These are phyloP conservation scores for Vespertilio murinus DNA, from an alignment of 2,797 vertebrate species.

Conservation along the genomic window DNA sequence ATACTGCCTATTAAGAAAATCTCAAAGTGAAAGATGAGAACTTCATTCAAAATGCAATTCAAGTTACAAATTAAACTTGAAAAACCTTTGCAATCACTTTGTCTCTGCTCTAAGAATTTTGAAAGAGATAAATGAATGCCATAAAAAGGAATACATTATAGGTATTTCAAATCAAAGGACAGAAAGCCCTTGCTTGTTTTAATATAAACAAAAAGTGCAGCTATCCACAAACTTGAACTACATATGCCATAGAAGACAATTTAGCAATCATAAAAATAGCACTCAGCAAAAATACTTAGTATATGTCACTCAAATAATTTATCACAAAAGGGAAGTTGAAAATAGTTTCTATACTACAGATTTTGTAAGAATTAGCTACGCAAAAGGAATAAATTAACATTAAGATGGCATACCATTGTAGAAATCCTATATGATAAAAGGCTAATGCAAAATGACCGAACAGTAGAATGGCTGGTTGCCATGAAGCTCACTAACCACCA, in stretches of 20 bases:
- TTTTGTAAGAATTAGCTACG: neutral
- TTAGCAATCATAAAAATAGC: conserved; percentile 7
- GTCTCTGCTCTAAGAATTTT: neutral
- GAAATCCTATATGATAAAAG: neutral
- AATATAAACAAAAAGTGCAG: neutral
- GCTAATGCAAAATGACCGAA: too few relatives aligned
- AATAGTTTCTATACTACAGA: neutral
- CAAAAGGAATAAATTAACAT: neutral
- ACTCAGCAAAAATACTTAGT: neutral
- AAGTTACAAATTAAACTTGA: conserved; percentile 5
- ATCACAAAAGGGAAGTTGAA: neutral
- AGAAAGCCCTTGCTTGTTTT: neutral
- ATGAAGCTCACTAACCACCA: accelerated
- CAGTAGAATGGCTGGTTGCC: too few relatives aligned
- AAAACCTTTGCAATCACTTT: neutral
- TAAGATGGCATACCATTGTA: neutral
- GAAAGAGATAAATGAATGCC: neutral
- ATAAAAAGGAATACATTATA: neutral
- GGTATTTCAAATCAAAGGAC: neutral
- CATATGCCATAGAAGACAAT: neutral
- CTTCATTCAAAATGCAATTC: conserved; percentile 4
- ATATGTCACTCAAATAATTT: neutral
- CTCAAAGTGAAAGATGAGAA: neutral
- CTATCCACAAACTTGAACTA: neutral
- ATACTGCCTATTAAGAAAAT: neutral